Evolutionary conservation across 2,888 invertebrate genomes (phyloP), one percentile per base, ranked within the genome.

Genomic region (Noctua pronuba): DNA sequence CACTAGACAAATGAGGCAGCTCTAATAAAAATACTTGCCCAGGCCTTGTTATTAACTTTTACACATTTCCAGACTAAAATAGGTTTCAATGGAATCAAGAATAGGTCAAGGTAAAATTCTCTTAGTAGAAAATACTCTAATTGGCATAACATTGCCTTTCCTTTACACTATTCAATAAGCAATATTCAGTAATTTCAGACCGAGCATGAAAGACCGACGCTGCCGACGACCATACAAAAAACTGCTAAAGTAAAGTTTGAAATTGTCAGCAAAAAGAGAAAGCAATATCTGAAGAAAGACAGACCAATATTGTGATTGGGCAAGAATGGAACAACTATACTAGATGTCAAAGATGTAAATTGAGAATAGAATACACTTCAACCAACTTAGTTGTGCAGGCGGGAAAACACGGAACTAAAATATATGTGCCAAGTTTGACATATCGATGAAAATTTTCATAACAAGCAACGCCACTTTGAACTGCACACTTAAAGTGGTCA

Each of bases 131-230:
- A 18, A 18, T 10, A 65, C 18, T 65, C 7, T 31, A 18, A 38
- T 24, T n/a, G 41, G n/a, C 65, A 28, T 41, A n/a, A 28, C 8
- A 44, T 41, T 41, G 21, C 13, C 28, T 52, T 18, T 49, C 21
- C 38, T 16, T 60, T 21, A n/a, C 72, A 80, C 60, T 75, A 67
- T 82, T 41, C 58, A 82, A 69, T 82, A 80, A 82, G 35, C 69
- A 69, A 69, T 76, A 18, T 38, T 73, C 38, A 73, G 84, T 79
- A 60, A 80, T 82, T 82, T 74, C 82, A 82, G 82, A 80, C 49
- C 6, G 73, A 67, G 24, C 66, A 74, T 2, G 73, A n/a, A 68
- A 55, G 80, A 62, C 82, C 82, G 7, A 82, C 73, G 31, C 65
- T 70, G 5, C 65, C 65, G 10, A 46, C 49, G 16, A 65, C 24